Conservation (phyloP, 2,113 vertebrate genomes). For the Scopus umbretta region DNA sequence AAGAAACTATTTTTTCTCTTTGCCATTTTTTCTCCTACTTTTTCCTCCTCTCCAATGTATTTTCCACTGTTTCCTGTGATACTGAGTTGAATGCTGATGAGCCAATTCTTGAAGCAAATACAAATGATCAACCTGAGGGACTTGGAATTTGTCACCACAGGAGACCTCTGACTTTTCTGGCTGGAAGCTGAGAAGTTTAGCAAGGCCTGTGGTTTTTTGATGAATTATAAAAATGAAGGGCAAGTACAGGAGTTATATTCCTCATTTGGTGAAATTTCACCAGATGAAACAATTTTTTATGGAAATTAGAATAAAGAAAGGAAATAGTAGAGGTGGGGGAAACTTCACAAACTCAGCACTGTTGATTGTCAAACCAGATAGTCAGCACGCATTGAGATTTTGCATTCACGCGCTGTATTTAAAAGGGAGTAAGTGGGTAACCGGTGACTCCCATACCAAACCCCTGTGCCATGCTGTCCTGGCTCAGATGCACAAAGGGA, state of each 20-base stretch:
- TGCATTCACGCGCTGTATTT: background rate
- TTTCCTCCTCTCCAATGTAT: background rate
- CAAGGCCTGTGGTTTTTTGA: background rate
- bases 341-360: background rate
- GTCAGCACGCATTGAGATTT: background rate
- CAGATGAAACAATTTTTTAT: background rate
- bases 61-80: background rate
- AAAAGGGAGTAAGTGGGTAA: background rate
- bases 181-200: background rate
- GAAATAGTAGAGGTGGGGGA: background rate
- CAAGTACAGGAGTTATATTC: background rate
- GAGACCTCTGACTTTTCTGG: background rate
- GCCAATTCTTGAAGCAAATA: background rate
- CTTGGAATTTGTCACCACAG: background rate
- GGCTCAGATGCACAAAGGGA: background rate
- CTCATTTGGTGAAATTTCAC: background rate
- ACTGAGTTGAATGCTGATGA: background rate
- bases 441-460: background rate
- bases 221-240: background rate
- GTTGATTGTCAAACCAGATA: background rate
- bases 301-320: background rate
- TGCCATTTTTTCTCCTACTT: background rate
- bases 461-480: background rate
- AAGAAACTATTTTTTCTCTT: background rate
- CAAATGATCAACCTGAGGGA: background rate